Evolutionary conservation across 2,888 invertebrate species (phyloP), one percentile per base, ranked within the genome.

Genomic region (Tinea trinotella): DNA sequence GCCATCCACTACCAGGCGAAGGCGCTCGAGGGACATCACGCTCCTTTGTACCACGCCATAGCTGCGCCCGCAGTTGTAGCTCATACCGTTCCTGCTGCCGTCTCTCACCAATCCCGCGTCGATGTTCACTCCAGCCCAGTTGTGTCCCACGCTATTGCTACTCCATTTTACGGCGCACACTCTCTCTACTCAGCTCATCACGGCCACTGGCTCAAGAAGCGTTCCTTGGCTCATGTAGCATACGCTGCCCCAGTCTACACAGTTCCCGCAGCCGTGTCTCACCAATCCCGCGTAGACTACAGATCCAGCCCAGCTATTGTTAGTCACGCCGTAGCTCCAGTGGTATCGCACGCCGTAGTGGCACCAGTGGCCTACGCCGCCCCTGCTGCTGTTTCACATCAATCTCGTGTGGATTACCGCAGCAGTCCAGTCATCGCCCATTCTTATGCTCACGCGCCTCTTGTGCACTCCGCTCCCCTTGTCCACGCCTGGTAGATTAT

Each of bases 1-100:
- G 80, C 78, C 59, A 62, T 83, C 59, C 85, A 86, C 66, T 75
- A 81, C 62, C 82, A 84, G 62, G 85, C 85, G 59, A 85, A 85
- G 62, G 80, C 80, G 54, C 67, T 85, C 24, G 48, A 48, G 12
- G 83, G 82, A 44, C 73, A 70, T 56, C 69, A 40, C 20, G 40
- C 40, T 36, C 53, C 36, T n/a, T n/a, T 22, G n/a, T 40, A 17
- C 3, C 53, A 18, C 13, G 6, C 36, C 12, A 22, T 53, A 3
- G 57, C 58, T 36, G 56, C 57, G 17, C 53, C 57, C 54, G 75
- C 68, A 63, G 34, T n/a, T 7, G 57, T 63, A 44, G 56, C 60
- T 30, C 30, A 49, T 48, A 10, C 53, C 49, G 56, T 60, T 36
- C 60, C 59, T 20, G 58, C 76, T 44, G 72, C 73, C 10, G 74